Percentiles rank a stretch among this genome's conserved stretches.
Conservation (phyloP, 1,140 invertebrate species). For the Drosophila lacertosa region DNA sequence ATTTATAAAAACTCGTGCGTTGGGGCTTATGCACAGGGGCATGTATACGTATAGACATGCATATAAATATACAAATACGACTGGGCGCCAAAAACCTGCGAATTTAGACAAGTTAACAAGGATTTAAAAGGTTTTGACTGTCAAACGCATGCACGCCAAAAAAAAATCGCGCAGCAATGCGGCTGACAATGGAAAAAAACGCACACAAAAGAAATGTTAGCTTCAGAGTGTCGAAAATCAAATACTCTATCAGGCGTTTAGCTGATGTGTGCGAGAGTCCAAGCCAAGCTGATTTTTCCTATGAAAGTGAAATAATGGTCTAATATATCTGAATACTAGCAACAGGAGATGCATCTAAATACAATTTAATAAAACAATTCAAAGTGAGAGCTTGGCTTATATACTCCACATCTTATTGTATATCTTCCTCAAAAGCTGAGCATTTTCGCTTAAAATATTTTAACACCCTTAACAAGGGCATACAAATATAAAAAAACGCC, state of each 20-base stretch:
- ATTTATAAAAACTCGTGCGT: constrained; percentile 30
- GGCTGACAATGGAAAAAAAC: constrained; percentile 72
- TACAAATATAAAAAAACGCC: constrained; percentile 31
- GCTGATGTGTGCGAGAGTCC: no score
- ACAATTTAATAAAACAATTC: no score
- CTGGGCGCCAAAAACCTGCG: constrained; percentile 66
- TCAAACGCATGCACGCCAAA: constrained; percentile 53
- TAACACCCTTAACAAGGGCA: background rate
- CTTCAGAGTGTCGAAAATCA: background rate
- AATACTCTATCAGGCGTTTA: constrained; percentile 10
- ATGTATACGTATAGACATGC: constrained; percentile 8
- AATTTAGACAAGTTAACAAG: constrained; percentile 81
- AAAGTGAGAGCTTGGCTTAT: no score
- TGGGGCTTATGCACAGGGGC: constrained; percentile 1
- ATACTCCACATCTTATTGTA: no score
- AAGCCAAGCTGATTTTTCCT: no score
- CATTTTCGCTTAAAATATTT: no score
- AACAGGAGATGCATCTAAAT: no score
- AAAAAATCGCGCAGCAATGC: constrained; percentile 56
- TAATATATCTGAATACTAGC: no score
- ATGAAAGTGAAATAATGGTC: no score
- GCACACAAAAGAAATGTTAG: no score
- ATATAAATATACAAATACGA: constrained; percentile 24
- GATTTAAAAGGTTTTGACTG: constrained; percentile 83
- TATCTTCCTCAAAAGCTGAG: no score